Evolutionary conservation across 2,113 vertebrate species (phyloP).

Genomic region (Hippocampus zosterae): DNA sequence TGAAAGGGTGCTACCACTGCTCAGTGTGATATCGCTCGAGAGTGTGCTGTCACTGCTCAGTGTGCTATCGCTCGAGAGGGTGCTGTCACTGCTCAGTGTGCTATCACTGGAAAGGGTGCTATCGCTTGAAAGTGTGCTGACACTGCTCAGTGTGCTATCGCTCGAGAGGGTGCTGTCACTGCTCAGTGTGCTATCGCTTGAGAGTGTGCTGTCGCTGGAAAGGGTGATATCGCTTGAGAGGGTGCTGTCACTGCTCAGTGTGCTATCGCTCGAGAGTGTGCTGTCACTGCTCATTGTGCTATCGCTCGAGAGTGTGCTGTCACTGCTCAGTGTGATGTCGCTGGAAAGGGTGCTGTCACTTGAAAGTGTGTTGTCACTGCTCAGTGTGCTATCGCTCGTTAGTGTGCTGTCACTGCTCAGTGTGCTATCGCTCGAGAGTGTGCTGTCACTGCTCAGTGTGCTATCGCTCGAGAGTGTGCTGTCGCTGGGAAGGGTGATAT

Average conservation of each 20-base stretch:
- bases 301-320: too few relatives aligned
- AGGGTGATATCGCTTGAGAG: not conserved
- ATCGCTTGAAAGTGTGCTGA: too few relatives aligned
- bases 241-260: too few relatives aligned
- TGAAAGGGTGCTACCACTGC: not conserved
- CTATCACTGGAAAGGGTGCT: too few relatives aligned
- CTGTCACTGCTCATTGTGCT: too few relatives aligned
- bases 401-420: not conserved
- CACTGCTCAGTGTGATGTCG: not conserved
- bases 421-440: not conserved
- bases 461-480: not conserved
- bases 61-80: not conserved
- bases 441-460: too few relatives aligned
- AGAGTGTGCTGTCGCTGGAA: not conserved
- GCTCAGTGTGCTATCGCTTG: not conserved
- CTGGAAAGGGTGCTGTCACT: not conserved
- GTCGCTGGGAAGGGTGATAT: not conserved
- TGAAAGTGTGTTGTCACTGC: not conserved
- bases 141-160: not conserved
- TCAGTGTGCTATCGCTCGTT: not conserved
- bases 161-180: not conserved
- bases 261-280: too few relatives aligned
- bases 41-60: not conserved
- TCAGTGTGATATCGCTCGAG: not conserved
- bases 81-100: not conserved